Percentiles rank a stretch among this genome's conserved stretches.
These are phyloP conservation scores for Mactromeris polynyma DNA, from an alignment of 2,888 invertebrate species.

Conservation along the genomic window DNA sequence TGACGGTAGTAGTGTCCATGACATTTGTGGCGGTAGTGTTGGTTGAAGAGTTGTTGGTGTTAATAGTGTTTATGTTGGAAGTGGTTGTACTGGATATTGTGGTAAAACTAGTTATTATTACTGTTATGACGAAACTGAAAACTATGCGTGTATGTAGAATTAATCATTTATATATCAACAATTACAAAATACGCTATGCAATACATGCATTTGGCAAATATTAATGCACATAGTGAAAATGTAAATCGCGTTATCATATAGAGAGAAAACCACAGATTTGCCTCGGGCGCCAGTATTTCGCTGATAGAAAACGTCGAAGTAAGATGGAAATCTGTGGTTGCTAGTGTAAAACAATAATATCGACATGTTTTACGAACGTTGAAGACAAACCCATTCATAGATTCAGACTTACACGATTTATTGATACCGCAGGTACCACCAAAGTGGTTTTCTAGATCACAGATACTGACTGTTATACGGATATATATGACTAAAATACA, in stretches of 20 bases:
- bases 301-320: background rate
- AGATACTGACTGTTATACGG: background rate
- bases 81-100: no score
- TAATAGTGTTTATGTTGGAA: no score
- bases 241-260: background rate
- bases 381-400: slow-evolving; percentile 6
- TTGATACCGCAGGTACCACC: background rate
- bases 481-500: background rate
- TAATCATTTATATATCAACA: background rate
- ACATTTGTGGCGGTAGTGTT: background rate
- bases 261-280: background rate
- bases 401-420: background rate
- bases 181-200: background rate
- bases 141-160: background rate
- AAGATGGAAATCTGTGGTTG: background rate
- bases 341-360: slow-evolving; percentile 11
- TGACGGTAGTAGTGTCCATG: no score
- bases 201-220: background rate
- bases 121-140: background rate
- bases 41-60: no score
- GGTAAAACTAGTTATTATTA: background rate
- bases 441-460: background rate
- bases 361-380: background rate
- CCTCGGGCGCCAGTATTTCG: background rate
- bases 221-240: background rate